Base-by-base conservation (phyloP, 2,113 vertebrate species). In the Bubo scandiacus region DNA sequence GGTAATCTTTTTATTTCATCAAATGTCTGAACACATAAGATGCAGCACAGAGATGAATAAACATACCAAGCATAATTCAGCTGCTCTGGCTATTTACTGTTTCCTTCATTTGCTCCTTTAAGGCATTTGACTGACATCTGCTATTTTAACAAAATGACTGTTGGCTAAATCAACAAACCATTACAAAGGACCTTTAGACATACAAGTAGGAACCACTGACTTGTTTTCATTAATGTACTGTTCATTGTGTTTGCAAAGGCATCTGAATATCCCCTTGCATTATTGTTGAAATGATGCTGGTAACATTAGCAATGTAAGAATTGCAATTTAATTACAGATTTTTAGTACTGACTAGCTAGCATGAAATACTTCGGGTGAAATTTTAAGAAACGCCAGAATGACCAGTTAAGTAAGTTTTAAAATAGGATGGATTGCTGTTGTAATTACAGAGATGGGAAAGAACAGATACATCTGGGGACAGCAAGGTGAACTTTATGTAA, bases 81-180 rank as follows among this genome's bases (percentile, higher is more conserved):
- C 66, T 73, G 38, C 62, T 67, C 40, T 51, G 80, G 66, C n/a
- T 78, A 13, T 82, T 77, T 80, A 47, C n/a, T 29, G 30, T 94
- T 90, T 54, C 42, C 57, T 71, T 82, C 62, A 29, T 73, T 70
- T 77, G 32, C 29, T 78, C 40, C n/a, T 93, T 54, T 29, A 43
- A 74, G 29, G 86, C 58, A 34, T 75, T 74, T 92, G 70, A 88
- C 47, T 68, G 77, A 42, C 27, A 74, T 67, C 55, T 85, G 86
- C 61, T 81, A 45, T 72, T 94, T 73, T 85, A 85, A 65, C n/a
- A 81, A 51, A 87, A 86, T 55, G 38, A 68, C 78, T 0, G 1
- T 63, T 72, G 84, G 63, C 61, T 81, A 70, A 91, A 86, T 86
- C 70, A 95, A 73, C 82, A 96, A 94, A 80, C 52, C 12, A 66